phyloP scores from a whole-genome alignment of 2,113 vertebrate genomes.

The Naja naja region DNA sequence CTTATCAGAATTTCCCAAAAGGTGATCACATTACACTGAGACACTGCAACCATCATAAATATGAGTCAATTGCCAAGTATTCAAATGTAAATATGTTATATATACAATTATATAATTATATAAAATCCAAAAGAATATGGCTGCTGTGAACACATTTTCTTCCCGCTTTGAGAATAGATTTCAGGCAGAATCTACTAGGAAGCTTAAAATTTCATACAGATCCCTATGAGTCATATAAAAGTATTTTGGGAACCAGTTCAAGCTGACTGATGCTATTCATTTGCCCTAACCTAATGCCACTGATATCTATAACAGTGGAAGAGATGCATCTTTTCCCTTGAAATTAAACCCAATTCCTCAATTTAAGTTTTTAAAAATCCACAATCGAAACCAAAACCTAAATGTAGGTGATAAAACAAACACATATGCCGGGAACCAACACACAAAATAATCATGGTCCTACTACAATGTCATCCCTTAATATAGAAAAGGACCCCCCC shows the following conservation, averaged over 20 bases:
- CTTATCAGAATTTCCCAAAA: background rate
- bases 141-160: background rate
- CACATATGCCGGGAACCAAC: background rate
- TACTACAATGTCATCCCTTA: background rate
- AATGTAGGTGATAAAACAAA: background rate
- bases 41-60: background rate
- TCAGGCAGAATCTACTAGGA: background rate
- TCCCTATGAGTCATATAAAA: background rate
- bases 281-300: background rate
- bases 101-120: no score
- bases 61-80: no score
- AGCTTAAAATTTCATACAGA: background rate
- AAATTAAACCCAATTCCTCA: background rate
- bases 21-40: background rate
- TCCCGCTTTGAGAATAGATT: background rate
- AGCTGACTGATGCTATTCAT: background rate
- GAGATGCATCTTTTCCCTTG: background rate
- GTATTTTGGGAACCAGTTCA: background rate
- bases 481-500: background rate
- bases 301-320: background rate
- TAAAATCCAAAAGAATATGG: background rate
- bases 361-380: background rate
- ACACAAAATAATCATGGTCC: background rate
- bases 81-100: no score
- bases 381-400: background rate